These are phyloP conservation scores for Gambusia holbrooki DNA, from an alignment of 2,113 vertebrate species.

Conservation along the genomic window DNA sequence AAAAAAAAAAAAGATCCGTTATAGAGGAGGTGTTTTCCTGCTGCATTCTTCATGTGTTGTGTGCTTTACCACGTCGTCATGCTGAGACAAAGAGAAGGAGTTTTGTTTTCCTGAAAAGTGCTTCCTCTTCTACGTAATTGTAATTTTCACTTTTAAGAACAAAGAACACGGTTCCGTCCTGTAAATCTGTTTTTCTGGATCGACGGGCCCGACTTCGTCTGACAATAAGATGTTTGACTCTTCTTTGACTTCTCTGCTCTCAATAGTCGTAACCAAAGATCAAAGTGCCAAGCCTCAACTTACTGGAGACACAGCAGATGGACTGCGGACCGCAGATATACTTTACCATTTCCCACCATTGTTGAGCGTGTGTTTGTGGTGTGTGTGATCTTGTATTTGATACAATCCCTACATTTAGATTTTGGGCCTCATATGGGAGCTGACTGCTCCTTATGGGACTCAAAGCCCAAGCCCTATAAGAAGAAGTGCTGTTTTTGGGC, in stretches of 20 bases:
- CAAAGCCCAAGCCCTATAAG: too few relatives aligned
- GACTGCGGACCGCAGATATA: constrained; percentile 23
- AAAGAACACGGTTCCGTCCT: background rate
- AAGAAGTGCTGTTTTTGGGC: too few relatives aligned
- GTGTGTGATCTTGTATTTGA: background rate
- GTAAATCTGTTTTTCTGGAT: constrained; percentile 4
- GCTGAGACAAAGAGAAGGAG: background rate
- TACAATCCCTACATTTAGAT: too few relatives aligned
- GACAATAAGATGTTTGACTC: constrained; percentile 36
- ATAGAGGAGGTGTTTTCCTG: constrained; percentile 18
- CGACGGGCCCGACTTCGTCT: constrained; percentile 7
- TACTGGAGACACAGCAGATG: constrained; percentile 29
- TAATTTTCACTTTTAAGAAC: background rate
- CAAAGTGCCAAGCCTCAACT: constrained; percentile 26
- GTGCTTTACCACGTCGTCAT: constrained; percentile 18
- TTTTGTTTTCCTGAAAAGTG: background rate
- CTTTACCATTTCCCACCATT: constrained; percentile 12
- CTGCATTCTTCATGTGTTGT: background rate
- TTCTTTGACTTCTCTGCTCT: constrained; percentile 31
- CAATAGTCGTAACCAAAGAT: constrained; percentile 12
- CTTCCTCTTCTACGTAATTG: background rate
- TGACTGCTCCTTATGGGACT: too few relatives aligned
- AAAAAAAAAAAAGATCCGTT: constrained; percentile 10
- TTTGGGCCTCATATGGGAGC: too few relatives aligned
- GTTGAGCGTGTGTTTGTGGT: background rate